phyloP scores from a whole-genome alignment of 2,888 invertebrate genomes.

The Cyclophora albipunctata region DNA sequence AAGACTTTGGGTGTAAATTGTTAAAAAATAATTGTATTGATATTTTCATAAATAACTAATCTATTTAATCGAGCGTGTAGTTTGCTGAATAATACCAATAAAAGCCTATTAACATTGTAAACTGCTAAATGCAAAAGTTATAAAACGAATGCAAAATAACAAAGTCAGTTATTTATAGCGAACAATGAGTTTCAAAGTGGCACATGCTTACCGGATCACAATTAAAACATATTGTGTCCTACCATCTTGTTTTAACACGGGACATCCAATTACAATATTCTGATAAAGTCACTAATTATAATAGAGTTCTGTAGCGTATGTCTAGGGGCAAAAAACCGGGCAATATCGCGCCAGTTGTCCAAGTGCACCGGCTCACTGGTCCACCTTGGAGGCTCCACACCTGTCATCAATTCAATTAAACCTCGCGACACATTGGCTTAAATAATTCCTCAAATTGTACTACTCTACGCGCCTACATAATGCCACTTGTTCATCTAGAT shows the following conservation, averaged over 20 bases:
- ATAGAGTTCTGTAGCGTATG: slow-evolving; percentile 43
- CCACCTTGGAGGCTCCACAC: slow-evolving; percentile 64
- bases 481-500: background rate
- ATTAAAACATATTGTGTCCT: slow-evolving; percentile 29
- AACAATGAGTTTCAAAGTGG: too few relatives aligned
- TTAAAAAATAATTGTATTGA: too few relatives aligned
- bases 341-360: slow-evolving; percentile 50
- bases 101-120: too few relatives aligned
- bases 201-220: slow-evolving; percentile 2
- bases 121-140: too few relatives aligned
- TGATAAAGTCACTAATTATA: slow-evolving; percentile 62
- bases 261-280: slow-evolving; percentile 53
- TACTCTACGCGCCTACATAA: slow-evolving; percentile 2
- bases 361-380: slow-evolving; percentile 53
- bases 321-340: slow-evolving; percentile 45
- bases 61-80: too few relatives aligned
- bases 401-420: slow-evolving; percentile 64
- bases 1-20: too few relatives aligned
- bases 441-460: slow-evolving; percentile 52
- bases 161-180: too few relatives aligned
- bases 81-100: too few relatives aligned
- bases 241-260: slow-evolving; percentile 37
- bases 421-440: slow-evolving; percentile 57
- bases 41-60: too few relatives aligned
- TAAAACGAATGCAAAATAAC: too few relatives aligned